Evolutionary conservation across 53 echinoderm and acorn worm genomes (phyloP), one percentile per base, ranked within the genome.

Genomic region (Hippasteria phrygiana): DNA sequence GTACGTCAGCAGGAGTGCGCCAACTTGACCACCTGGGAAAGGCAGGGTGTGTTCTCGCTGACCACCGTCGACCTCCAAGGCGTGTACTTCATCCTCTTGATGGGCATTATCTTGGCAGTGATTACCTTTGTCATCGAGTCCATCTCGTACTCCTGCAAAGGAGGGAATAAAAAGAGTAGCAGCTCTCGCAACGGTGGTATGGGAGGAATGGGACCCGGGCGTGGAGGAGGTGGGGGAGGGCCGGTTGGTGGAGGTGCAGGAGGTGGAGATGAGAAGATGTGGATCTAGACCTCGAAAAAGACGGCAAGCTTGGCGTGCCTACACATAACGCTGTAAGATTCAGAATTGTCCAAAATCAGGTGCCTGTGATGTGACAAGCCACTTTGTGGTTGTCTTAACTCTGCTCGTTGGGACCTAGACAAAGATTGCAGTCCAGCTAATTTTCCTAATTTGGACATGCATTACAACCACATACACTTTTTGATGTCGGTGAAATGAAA

Each of bases 21-120:
- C 51, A 97, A 97, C 78, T 89, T 97, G 89, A 97, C 97, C 18
- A 88, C 92, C 17, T 97, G 95, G 95, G 96, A 94, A 92, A 87
- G 91, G 87, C 93, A 96, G 43, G 95, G 93, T 11, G 93, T 95
- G 35, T 96, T 94, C 79, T 95, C 99, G 12, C 79, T 99, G 88
- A 96, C 99, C 5, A 80, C 93, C 40, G 93, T 91, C 27, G 96
- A 99, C 66, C 90, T 99, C 12, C 91, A 94, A 56, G 99, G 99
- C 4, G 90, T 95, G 29, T 99, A 95, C 69, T 93, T 82, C 88
- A 90, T 96, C 36, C 90, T 99, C 12, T 51, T 94, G 9, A 91
- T 99, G 13, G 99, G 99, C 33, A 87, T 94, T 64, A 33, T 90
- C 59, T 36, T 90, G 26, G 88, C 92, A 4, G 40, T 87, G 12